A percentile compares a stretch with the other conserved stretches of the same genome.
These are phyloP conservation scores for Eupithecia centaureata DNA, from an alignment of 2,888 invertebrate genomes.

Conservation along the genomic window DNA sequence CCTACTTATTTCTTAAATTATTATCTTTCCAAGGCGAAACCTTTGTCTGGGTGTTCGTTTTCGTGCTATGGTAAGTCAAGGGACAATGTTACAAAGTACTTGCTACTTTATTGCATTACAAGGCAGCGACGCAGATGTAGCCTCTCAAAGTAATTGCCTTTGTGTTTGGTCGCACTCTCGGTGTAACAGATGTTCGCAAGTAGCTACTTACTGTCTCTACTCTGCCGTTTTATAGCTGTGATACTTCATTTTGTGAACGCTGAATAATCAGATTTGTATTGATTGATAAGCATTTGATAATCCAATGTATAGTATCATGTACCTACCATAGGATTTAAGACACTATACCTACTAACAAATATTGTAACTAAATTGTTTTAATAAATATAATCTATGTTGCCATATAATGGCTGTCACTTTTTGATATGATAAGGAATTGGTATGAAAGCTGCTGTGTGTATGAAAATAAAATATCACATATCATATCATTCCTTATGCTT, in stretches of 20 bases:
- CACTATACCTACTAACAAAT: too few species aligned
- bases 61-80: not conserved
- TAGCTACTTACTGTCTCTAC: slow-evolving; percentile 15
- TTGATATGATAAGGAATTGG: too few species aligned
- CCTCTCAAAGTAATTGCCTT: slow-evolving; percentile 30
- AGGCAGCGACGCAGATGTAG: slow-evolving; percentile 26
- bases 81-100: slow-evolving; percentile 1
- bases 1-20: not conserved
- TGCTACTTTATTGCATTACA: slow-evolving; percentile 30
- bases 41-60: not conserved
- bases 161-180: slow-evolving; percentile 34
- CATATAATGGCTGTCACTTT: too few species aligned
- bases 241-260: slow-evolving; percentile 17
- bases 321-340: too few species aligned
- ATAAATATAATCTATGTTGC: too few species aligned
- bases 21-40: too few species aligned
- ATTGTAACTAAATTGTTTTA: too few species aligned
- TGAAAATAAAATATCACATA: too few species aligned
- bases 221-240: slow-evolving; percentile 23
- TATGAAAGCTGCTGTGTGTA: too few species aligned
- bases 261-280: not conserved
- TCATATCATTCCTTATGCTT: too few species aligned
- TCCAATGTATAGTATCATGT: too few species aligned
- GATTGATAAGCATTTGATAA: too few species aligned
- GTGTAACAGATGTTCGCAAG: slow-evolving; percentile 34